phyloP scores from a whole-genome alignment of 2,888 invertebrate genomes.

The Pammene aurita region DNA sequence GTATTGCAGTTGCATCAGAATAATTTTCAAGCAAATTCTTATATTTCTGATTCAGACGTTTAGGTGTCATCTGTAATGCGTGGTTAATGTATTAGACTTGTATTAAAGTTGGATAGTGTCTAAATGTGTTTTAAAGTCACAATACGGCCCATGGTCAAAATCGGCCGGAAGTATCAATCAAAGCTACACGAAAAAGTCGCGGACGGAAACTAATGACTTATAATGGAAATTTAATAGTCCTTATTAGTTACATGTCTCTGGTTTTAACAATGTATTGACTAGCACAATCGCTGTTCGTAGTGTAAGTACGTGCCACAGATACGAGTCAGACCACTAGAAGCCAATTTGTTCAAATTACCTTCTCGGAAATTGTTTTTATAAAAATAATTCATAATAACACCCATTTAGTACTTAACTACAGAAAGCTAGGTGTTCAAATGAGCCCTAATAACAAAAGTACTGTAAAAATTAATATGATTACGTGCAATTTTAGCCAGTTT shows the following conservation, averaged over 20 bases:
- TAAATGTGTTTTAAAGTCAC: too few species aligned
- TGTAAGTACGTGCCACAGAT: slow-evolving; percentile 23
- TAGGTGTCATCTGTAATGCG: too few species aligned
- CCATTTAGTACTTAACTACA: slow-evolving; percentile 19
- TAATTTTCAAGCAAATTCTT: too few species aligned
- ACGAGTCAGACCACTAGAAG: slow-evolving; percentile 25
- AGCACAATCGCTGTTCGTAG: slow-evolving; percentile 3
- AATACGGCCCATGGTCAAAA: too few species aligned
- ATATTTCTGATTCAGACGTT: too few species aligned
- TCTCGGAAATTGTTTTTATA: slow-evolving; percentile 22
- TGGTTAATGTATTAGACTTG: too few species aligned
- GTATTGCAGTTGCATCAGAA: too few species aligned
- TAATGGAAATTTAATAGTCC: background rate
- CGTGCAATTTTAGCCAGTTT: slow-evolving; percentile 25
- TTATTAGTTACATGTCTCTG: background rate
- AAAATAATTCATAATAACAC: slow-evolving; percentile 33
- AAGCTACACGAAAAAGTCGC: too few species aligned
- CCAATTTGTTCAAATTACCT: slow-evolving; percentile 38
- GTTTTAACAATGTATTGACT: background rate
- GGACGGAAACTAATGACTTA: too few species aligned
- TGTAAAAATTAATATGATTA: slow-evolving; percentile 27
- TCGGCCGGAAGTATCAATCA: too few species aligned
- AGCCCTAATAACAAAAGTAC: slow-evolving; percentile 11
- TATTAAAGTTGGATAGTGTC: too few species aligned
- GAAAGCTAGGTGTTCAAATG: slow-evolving; percentile 31